A percentile compares a stretch with the other conserved stretches of the same genome.
phyloP scores from a whole-genome alignment of 1,140 invertebrate species.

The Drosophila ogumai region DNA sequence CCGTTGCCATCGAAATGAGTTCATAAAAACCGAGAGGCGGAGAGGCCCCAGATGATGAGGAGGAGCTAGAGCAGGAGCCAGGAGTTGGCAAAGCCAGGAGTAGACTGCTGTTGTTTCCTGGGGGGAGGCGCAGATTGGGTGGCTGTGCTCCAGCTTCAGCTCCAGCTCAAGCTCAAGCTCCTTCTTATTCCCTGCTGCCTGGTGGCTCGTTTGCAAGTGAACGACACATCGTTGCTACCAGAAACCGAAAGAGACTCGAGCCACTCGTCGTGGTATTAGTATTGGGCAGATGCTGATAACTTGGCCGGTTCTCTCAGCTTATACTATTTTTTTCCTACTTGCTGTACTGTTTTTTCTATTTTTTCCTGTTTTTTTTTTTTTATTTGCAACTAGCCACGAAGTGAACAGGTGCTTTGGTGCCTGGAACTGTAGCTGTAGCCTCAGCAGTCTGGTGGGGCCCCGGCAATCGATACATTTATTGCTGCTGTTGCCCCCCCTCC shows the following conservation, averaged over 20 bases:
- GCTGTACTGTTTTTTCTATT: slow-evolving; percentile 23
- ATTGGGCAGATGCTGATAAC: slow-evolving; percentile 76
- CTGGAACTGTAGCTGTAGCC: slow-evolving; percentile 15
- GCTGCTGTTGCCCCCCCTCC: slow-evolving; percentile 20
- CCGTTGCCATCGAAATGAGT: slow-evolving; percentile 66
- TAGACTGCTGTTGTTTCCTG: slow-evolving; percentile 2
- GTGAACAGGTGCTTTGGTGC: slow-evolving; percentile 58
- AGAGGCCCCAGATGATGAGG: slow-evolving; percentile 34
- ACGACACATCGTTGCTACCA: slow-evolving; percentile 68
- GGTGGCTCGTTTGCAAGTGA: slow-evolving; percentile 70
- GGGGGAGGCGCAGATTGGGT: slow-evolving; percentile 45
- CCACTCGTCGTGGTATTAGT: slow-evolving; percentile 38
- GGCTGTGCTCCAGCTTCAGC: slow-evolving; percentile 2
- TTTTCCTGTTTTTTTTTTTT: slow-evolving; percentile 19
- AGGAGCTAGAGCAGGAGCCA: not conserved
- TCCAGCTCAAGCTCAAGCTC: slow-evolving; percentile 27
- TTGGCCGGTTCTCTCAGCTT: slow-evolving; percentile 57
- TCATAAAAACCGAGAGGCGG: slow-evolving; percentile 56
- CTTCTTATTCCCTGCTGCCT: slow-evolving; percentile 24
- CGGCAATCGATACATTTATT: slow-evolving; percentile 69
- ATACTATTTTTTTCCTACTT: slow-evolving; percentile 9
- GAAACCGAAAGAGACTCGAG: slow-evolving; percentile 18
- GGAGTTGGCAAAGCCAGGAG: not conserved
- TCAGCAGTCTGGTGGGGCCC: slow-evolving; percentile 34
- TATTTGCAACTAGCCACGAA: slow-evolving; percentile 40